Conservation (phyloP, 2,797 vertebrate genomes). For the Intellagama lesueurii region DNA sequence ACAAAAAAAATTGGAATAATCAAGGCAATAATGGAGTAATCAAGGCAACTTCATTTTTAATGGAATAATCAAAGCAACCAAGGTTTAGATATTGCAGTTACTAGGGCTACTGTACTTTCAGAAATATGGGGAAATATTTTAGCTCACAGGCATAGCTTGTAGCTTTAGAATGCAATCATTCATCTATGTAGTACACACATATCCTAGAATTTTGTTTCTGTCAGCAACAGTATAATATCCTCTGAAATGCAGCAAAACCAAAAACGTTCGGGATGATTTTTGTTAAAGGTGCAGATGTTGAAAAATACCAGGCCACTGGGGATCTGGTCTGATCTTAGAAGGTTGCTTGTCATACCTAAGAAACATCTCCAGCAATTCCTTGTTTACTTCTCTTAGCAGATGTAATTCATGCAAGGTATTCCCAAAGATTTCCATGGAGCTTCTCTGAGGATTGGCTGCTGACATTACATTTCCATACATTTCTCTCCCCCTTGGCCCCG, state of each 20-base stretch:
- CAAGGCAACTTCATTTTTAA: neutral
- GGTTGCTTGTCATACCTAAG: neutral
- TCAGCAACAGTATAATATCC: neutral
- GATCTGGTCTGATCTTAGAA: neutral
- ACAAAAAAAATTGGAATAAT: no score
- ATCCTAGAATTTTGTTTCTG: neutral
- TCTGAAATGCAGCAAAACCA: neutral
- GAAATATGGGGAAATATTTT: neutral
- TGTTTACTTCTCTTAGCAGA: neutral
- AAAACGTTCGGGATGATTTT: neutral
- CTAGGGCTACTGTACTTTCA: neutral
- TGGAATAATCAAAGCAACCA: neutral
- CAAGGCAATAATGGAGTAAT: neutral
- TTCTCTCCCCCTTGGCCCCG: neutral
- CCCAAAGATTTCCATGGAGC: neutral
- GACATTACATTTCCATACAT: conserved; percentile 7
- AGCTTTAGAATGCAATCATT: conserved; percentile 6
- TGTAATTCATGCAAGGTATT: neutral
- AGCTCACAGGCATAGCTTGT: neutral
- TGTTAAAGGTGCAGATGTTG: neutral
- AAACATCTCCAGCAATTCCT: neutral
- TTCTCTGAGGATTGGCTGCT: neutral
- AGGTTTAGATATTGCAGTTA: neutral
- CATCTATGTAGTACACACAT: neutral
- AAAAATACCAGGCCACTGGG: neutral